phyloP scores from a whole-genome alignment of 2,888 invertebrate species.

The Omphaloscelis lunosa region DNA sequence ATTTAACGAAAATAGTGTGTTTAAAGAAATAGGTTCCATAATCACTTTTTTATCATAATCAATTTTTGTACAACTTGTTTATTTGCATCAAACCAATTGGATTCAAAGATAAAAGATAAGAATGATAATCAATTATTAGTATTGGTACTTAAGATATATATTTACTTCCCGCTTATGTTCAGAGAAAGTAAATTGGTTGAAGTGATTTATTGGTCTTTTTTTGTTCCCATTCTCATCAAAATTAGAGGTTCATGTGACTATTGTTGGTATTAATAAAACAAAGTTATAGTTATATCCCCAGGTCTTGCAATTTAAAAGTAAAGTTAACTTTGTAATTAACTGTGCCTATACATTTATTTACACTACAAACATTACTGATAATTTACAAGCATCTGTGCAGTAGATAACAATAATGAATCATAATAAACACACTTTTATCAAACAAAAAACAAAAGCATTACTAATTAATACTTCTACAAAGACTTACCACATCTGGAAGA shows the following conservation, averaged over 20 bases:
- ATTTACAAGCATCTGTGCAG: constrained; percentile 45
- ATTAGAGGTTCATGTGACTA: not conserved
- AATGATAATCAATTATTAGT: not conserved
- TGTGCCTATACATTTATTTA: constrained; percentile 10
- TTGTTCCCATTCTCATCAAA: not conserved
- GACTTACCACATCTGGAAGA: constrained; percentile 93
- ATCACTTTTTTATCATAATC: constrained; percentile 2
- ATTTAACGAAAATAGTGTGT: not conserved
- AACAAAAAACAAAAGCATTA: constrained; percentile 42
- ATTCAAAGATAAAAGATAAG: constrained; percentile 15
- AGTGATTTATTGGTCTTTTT: not conserved
- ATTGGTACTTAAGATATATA: not conserved
- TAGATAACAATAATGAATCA: constrained; percentile 52
- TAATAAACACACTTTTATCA: constrained; percentile 46
- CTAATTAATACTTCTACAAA: constrained; percentile 56
- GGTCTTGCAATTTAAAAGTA: not conserved
- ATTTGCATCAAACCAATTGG: not conserved
- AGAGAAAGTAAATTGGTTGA: not conserved
- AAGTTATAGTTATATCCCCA: not conserved
- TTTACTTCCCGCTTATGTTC: not conserved
- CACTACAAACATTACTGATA: constrained; percentile 41
- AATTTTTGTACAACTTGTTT: not conserved
- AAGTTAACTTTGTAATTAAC: constrained; percentile 10
- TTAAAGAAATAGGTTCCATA: not conserved
- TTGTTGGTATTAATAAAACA: not conserved